These are phyloP conservation scores for Tachyglossus aculeatus DNA, from an alignment of 2,797 vertebrate genomes.

Conservation along the genomic window DNA sequence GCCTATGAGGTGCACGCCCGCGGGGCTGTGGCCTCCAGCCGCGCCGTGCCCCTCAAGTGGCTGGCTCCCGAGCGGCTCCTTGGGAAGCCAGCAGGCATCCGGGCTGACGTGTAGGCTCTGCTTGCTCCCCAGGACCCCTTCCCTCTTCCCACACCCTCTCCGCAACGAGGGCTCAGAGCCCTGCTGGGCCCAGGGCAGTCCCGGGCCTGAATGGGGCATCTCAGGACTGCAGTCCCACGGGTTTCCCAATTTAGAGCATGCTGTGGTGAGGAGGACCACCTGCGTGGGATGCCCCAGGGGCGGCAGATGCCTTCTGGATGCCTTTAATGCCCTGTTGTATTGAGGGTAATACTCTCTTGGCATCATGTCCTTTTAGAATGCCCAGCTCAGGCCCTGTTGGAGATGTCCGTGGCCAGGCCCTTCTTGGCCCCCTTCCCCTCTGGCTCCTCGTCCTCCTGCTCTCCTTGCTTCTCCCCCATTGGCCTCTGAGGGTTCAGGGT, in stretches of 20 bases:
- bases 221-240: no score
- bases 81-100: constrained; percentile 72
- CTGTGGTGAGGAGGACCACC: no score
- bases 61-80: constrained; percentile 88
- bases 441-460: background rate
- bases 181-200: no score
- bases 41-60: constrained; percentile 82
- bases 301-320: no score
- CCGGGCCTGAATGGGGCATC: no score
- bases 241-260: no score
- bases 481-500: background rate
- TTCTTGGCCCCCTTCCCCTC: no score
- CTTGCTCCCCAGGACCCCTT: background rate
- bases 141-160: background rate
- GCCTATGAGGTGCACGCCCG: constrained; percentile 77
- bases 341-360: no score
- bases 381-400: background rate
- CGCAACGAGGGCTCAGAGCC: no score
- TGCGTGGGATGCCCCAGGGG: no score
- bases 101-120: constrained; percentile 85
- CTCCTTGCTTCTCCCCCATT: background rate
- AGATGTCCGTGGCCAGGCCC: background rate
- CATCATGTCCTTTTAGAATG: no score
- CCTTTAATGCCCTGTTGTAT: no score
- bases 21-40: constrained; percentile 44